A percentile compares a stretch with the other conserved stretches of the same genome.
Evolutionary conservation across 2,888 invertebrate genomes (phyloP).

Genomic region (Gastracanthus pulcherrimus): DNA sequence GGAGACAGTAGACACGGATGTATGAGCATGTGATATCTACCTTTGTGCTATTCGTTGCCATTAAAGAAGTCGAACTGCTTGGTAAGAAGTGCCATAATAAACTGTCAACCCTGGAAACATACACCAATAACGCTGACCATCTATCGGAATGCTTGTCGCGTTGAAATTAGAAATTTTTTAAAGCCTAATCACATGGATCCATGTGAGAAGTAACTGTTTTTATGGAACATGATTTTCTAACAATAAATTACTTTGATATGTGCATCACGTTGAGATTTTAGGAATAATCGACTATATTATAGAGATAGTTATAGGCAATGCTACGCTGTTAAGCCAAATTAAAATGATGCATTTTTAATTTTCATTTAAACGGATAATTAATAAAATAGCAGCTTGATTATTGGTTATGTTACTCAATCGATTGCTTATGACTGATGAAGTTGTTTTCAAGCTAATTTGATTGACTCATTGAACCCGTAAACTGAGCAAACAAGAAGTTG

Average conservation of each 20-base stretch:
- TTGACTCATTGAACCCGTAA: slow-evolving; percentile 3
- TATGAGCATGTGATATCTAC: background rate
- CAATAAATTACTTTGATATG: background rate
- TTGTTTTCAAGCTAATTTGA: slow-evolving; percentile 9
- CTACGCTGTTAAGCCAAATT: too few species aligned
- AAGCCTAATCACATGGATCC: background rate
- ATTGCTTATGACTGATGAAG: background rate
- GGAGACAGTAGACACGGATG: too few species aligned
- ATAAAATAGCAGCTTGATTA: too few species aligned
- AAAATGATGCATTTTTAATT: too few species aligned
- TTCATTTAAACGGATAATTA: too few species aligned
- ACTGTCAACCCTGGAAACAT: background rate
- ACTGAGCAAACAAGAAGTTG: too few species aligned
- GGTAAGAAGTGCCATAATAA: background rate
- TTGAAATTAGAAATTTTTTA: background rate
- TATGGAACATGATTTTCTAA: background rate
- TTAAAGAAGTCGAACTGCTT: background rate
- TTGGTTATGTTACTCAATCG: background rate
- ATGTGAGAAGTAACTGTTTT: background rate
- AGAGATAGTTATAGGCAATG: too few species aligned
- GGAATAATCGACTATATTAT: too few species aligned
- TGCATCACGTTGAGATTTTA: too few species aligned
- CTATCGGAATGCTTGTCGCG: background rate
- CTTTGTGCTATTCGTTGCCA: background rate
- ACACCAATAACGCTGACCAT: background rate